Base-by-base conservation (phyloP, 2,888 invertebrate species). In the Agrilus mali region DNA sequence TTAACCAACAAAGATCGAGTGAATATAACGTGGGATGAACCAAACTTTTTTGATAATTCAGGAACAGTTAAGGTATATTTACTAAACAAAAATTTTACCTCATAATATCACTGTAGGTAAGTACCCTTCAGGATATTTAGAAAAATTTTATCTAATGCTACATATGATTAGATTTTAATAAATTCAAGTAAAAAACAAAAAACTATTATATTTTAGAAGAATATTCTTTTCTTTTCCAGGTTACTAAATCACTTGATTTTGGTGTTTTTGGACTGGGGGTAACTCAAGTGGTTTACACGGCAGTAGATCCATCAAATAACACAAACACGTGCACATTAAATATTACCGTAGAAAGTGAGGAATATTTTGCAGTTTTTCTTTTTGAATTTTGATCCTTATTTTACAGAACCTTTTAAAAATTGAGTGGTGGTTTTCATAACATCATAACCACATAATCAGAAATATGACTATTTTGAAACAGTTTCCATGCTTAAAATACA, bases 21-120 rank as follows among this genome's bases (percentile, higher is more conserved):
- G 31, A 72, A 75, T 42, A 65, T 79, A 12, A 64, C 67, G 10
- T 78, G 78, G 75, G 72, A 73, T 42, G 76, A 76, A 53, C 79
- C 79, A 4, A 55, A 64, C 15, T 68, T 72, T 49, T 64, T 63
- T 46, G 80, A 81, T 57, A 81, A 81, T 58, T 79, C 71, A 0
- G 59, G 59, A 38, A 55, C 56, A 37, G 58, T 65, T 14, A 54
- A 48, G 44, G 61, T 63, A 56, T n/a, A n/a, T n/a, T n/a, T n/a
- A n/a, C n/a, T n/a, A n/a, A n/a, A n/a, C n/a, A n/a, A n/a, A n/a
- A n/a, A n/a, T n/a, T n/a, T n/a, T n/a, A n/a, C n/a, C n/a, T n/a
- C n/a, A n/a, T n/a, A n/a, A n/a, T n/a, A n/a, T n/a, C n/a, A n/a
- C n/a, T n/a, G n/a, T n/a, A n/a, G n/a, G n/a, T n/a, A n/a, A n/a